Evolutionary conservation across 2,888 invertebrate species (phyloP), one percentile per base, ranked within the genome.

Genomic region (Synergus japonicus): DNA sequence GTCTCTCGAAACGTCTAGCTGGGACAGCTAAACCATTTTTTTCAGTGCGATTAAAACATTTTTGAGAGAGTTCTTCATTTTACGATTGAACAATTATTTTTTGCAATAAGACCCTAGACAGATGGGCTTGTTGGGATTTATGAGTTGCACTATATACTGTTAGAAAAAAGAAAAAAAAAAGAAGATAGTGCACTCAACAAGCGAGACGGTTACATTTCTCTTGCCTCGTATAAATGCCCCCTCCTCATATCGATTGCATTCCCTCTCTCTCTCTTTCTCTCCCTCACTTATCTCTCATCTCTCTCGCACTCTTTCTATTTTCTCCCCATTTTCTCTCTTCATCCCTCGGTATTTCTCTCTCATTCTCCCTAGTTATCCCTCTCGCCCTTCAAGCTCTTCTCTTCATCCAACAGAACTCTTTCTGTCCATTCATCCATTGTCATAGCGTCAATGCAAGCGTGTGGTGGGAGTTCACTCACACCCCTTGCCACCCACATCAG

Each of bases 361-460:
- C 49, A 46, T 73, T 80, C 77, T 76, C 63, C 77, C 73, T 76
- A 49, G 67, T 78, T 76, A 66, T 63, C 46, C 54, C 67, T 77
- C 77, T 79, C 77, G 58, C 69, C 67, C 46, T 65, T 76, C 54
- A 64, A 69, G 15, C 76, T 60, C 76, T 73, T 76, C 65, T 44
- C 78, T 76, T 60, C 66, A n/a, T 60, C 65, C 76, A 49, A 46
- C 76, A 54, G 67, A 67, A 77, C 80, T 76, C 60, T 79, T 58
- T 78, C 76, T 77, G 46, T 77, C 76, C 78, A 76, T 80, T 76
- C 76, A 73, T 54, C 81, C 76, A 54, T 73, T 66, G 83, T 77
- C 77, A 76, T 69, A 67, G 77, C 63, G 79, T 79, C 81, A 79
- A 82, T 80, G 81, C 83, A 81, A 78, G 77, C 81, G 80, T 80